Base-by-base conservation (phyloP, 2,888 invertebrate species). In the Orgyia antiqua region DNA sequence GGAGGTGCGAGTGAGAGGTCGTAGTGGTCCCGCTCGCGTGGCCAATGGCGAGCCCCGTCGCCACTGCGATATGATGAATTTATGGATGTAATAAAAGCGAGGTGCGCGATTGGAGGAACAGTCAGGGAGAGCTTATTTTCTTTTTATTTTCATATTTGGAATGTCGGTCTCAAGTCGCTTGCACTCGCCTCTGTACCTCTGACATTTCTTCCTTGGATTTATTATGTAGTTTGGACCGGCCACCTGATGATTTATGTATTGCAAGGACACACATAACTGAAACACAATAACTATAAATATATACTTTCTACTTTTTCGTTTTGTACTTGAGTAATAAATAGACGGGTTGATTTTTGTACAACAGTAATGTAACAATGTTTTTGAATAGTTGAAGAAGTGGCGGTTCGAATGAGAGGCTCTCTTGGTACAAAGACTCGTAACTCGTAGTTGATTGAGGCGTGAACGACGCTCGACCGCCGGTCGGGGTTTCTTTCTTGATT, bases 71-170 rank as follows among this genome's bases (percentile, higher is more conserved):
- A 90, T 90, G 90, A 90, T 90, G 90, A 90, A 93, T 92, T 92
- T 93, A 93, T 92, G 92, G 91, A 92, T 91, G 91, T 92, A 92
- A 92, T 91, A 90, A 90, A 89, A 89, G 83, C 83, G 86, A 82
- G 87, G 86, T 84, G 79, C 87, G 87, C 88, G 87, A 90, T 90
- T 91, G 91, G 90, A 87, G 84, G 88, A 87, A 52, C 73, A 74
- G 75, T 68, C 75, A 79, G 73, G 67, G 76, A 68, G 77, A 77
- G 82, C 79, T 84, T 86, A 87, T 87, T 86, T 86, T 83, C 86
- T 87, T 84, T 84, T 84, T 86, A 86, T 86, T 86, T 84, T 87
- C 83, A 87, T 87, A 86, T 83, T 72, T 76, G 76, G 68, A 74
- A 74, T 74, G 73, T 77, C 64, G 74, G 66, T 72, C 75, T 77